A percentile compares a stretch with the other conserved stretches of the same genome.
These are phyloP conservation scores for Dione vanillae DNA, from an alignment of 2,888 invertebrate species.

Conservation along the genomic window DNA sequence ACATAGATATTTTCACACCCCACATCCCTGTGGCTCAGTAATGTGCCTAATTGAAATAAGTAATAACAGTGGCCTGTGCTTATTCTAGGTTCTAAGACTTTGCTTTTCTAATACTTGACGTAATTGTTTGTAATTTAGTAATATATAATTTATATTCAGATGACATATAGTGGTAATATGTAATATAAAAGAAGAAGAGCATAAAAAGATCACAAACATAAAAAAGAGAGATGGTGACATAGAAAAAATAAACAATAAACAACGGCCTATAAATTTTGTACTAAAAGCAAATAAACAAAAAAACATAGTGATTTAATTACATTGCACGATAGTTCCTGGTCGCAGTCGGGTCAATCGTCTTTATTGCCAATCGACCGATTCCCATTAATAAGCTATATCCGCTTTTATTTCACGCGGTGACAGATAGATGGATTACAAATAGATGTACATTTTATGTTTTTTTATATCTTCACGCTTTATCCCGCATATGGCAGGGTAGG, in stretches of 20 bases:
- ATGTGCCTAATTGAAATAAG: background rate
- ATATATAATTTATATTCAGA: too few species aligned
- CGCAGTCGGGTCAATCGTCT: constrained; percentile 59
- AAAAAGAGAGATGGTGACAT: too few species aligned
- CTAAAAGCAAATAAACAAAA: background rate
- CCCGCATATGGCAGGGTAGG: too few species aligned
- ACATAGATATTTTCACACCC: too few species aligned
- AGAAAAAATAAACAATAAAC: too few species aligned
- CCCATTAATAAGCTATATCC: constrained; percentile 81
- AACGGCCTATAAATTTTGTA: background rate
- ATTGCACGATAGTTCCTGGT: constrained; percentile 24
- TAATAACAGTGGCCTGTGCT: too few species aligned
- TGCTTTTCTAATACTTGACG: too few species aligned
- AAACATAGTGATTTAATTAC: constrained; percentile 20
- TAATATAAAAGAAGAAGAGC: background rate
- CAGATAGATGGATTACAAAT: background rate
- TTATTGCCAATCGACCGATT: constrained; percentile 75
- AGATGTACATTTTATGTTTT: background rate
- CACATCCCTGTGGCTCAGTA: background rate
- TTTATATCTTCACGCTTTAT: too few species aligned
- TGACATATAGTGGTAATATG: background rate
- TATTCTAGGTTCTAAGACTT: too few species aligned
- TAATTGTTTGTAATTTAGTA: too few species aligned
- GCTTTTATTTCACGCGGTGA: constrained; percentile 72
- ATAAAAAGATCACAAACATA: too few species aligned